Conservation (phyloP, 2,797 vertebrate species). For the Bothrops alternatus region DNA sequence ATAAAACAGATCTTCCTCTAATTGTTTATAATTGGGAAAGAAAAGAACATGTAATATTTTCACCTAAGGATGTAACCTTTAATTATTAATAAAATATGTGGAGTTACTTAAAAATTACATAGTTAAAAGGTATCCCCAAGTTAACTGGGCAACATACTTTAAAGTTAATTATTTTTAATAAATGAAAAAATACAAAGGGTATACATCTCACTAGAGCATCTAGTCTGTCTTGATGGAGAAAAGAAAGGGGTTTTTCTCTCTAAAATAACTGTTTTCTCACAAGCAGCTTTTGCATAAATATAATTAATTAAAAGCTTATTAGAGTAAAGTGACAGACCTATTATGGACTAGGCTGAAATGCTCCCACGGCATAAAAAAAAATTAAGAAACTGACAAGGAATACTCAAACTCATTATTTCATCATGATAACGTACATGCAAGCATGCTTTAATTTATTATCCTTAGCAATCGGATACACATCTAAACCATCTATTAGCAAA, state of each 20-base stretch:
- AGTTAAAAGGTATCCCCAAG: background rate
- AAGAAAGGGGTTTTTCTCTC: background rate
- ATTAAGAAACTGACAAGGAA: constrained; percentile 32
- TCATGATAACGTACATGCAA: constrained; percentile 43
- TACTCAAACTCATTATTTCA: constrained; percentile 35
- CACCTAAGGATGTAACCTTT: background rate
- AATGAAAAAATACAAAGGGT: background rate
- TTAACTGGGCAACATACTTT: background rate
- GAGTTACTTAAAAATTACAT: background rate
- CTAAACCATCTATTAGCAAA: constrained; percentile 55
- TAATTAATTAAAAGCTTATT: background rate
- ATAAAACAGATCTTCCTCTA: background rate
- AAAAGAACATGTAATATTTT: background rate
- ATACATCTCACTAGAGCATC: background rate
- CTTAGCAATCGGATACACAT: constrained; percentile 32
- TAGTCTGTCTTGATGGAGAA: background rate
- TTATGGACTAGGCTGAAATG: background rate
- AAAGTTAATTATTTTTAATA: background rate
- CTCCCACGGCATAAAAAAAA: background rate
- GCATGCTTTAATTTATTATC: constrained; percentile 26
- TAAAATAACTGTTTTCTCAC: background rate
- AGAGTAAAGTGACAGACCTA: background rate
- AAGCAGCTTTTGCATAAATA: background rate
- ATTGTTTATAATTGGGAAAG: constrained; percentile 22
- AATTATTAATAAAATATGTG: background rate